Evolutionary conservation across 2,113 vertebrate species (phyloP).

Genomic region (Mormyrus lacerda): DNA sequence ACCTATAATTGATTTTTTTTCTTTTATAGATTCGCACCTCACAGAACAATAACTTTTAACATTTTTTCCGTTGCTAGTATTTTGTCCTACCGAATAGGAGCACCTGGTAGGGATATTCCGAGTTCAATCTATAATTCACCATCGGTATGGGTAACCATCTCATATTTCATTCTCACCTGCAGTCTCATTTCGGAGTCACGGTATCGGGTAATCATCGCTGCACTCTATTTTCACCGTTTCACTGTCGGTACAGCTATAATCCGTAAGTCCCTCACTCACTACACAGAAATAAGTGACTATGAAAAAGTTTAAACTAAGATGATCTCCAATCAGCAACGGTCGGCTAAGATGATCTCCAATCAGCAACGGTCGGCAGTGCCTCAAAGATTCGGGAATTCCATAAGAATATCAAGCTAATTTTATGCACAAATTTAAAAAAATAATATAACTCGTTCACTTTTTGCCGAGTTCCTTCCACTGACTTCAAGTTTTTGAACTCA

Average conservation of each 20-base stretch:
- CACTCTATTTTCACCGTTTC: neutral
- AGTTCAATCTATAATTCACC: conserved; percentile 3
- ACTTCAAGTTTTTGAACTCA: neutral
- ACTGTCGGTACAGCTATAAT: neutral
- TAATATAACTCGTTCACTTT: neutral
- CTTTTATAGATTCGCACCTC: neutral
- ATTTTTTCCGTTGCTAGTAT: neutral
- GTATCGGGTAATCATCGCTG: neutral
- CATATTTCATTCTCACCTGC: neutral
- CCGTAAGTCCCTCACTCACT: neutral
- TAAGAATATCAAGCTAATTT: neutral
- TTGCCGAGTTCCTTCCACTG: neutral
- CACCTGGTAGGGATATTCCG: no score
- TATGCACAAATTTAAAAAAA: neutral
- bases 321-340: neutral
- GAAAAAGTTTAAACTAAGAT: neutral
- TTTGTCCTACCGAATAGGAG: neutral
- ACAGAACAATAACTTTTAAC: neutral
- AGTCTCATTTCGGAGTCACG: neutral
- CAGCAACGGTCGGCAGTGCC: neutral
- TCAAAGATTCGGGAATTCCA: neutral
- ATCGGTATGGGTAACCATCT: neutral
- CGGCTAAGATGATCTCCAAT: neutral
- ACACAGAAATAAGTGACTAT: neutral
- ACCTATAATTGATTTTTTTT: neutral